phyloP scores from a whole-genome alignment of 1,140 invertebrate genomes.

The Lasioglossum albipes region DNA sequence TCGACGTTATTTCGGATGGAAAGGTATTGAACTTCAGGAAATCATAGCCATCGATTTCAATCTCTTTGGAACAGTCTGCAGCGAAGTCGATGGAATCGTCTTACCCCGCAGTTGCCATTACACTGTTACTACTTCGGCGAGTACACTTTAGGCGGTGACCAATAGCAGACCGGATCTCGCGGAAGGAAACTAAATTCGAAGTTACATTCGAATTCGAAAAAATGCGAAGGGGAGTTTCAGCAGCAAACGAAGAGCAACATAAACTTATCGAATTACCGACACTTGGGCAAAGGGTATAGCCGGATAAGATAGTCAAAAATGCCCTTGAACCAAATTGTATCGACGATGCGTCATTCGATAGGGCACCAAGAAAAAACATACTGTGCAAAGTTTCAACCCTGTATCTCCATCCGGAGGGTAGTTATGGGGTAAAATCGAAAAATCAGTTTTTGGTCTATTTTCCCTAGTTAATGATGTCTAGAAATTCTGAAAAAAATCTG shows the following conservation, averaged over 20 bases:
- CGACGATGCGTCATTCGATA: too few species aligned
- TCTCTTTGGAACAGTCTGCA: constrained; percentile 10
- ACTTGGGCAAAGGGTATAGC: background rate
- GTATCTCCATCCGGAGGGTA: too few species aligned
- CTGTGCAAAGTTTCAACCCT: too few species aligned
- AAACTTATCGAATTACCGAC: background rate
- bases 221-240: background rate
- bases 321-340: too few species aligned
- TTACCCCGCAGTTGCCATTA: background rate
- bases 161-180: background rate
- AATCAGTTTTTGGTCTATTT: too few species aligned
- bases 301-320: too few species aligned
- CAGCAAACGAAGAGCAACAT: background rate
- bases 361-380: too few species aligned
- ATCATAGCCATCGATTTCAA: constrained; percentile 26
- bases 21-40: constrained; percentile 9
- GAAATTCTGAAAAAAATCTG: too few species aligned
- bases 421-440: too few species aligned
- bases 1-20: constrained; percentile 20
- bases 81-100: background rate
- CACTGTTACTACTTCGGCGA: background rate
- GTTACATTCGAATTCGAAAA: background rate
- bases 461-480: too few species aligned
- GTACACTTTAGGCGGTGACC: background rate
- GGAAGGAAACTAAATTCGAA: background rate